phyloP scores from a whole-genome alignment of 2,888 invertebrate species.

The Agrotis clavis region DNA sequence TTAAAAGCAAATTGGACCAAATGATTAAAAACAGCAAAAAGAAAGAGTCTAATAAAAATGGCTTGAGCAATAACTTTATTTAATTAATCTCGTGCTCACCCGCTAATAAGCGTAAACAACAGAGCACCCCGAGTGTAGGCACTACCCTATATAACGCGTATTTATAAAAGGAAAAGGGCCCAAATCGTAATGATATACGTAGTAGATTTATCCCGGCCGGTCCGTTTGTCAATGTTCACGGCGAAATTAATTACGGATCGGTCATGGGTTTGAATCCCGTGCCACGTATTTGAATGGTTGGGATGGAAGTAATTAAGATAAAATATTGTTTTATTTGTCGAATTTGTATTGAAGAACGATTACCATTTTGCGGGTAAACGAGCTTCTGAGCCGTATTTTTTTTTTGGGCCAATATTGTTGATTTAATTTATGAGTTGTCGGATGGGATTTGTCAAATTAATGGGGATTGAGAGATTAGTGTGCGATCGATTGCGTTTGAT shows the following conservation, averaged over 20 bases:
- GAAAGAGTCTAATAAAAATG: constrained; percentile 16
- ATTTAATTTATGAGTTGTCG: constrained; percentile 6
- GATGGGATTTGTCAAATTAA: constrained; percentile 48
- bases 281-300: constrained; percentile 75
- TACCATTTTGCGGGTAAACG: constrained; percentile 46
- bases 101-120: constrained; percentile 60
- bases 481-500: constrained; percentile 15
- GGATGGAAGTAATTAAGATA: constrained; percentile 76
- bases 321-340: constrained; percentile 74
- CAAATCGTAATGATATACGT: constrained; percentile 82
- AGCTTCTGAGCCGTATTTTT: constrained; percentile 42
- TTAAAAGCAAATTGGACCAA: not conserved
- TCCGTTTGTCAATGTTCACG: constrained; percentile 85
- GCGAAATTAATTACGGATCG: constrained; percentile 85
- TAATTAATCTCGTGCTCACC: constrained; percentile 50
- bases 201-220: constrained; percentile 82
- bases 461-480: constrained; percentile 35
- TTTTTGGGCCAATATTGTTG: constrained; percentile 58
- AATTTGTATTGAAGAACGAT: constrained; percentile 59
- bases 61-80: constrained; percentile 47
- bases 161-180: constrained; percentile 62
- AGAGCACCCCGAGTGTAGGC: constrained; percentile 29
- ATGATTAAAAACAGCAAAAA: constrained; percentile 13
- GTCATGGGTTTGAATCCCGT: constrained; percentile 78
- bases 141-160: constrained; percentile 37